These are phyloP conservation scores for Chaetodon trifasciatus DNA, from an alignment of 2,797 vertebrate species.

Conservation along the genomic window DNA sequence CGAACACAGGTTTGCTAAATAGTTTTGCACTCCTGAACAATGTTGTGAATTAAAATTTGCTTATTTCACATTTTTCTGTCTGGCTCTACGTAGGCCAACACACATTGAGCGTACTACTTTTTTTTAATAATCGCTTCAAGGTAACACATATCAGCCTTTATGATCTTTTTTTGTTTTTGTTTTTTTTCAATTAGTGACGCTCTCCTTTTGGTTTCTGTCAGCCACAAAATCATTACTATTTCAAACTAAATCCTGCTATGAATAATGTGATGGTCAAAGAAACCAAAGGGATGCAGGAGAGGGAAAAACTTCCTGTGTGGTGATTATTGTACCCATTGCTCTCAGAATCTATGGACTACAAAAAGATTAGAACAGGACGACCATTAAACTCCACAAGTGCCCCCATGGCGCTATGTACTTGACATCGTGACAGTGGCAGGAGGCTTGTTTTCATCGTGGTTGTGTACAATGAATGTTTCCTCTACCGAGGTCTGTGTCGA, in stretches of 20 bases:
- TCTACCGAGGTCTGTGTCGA: slow-evolving; percentile 20
- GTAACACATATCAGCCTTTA: neutral
- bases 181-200: neutral
- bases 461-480: slow-evolving; percentile 1
- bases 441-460: slow-evolving; percentile 24
- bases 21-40: slow-evolving; percentile 12
- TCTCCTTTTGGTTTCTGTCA: slow-evolving; percentile 4
- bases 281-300: neutral
- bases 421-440: neutral
- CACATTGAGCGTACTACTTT: neutral
- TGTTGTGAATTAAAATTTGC: slow-evolving; percentile 4
- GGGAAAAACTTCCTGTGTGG: neutral
- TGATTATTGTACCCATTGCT: slow-evolving; percentile 3
- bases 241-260: neutral
- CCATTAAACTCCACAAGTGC: neutral
- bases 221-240: neutral
- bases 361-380: neutral
- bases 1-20: slow-evolving; percentile 4
- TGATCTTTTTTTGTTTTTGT: neutral
- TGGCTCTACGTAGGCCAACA: neutral
- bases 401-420: neutral
- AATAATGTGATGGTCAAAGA: slow-evolving; percentile 5
- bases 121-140: slow-evolving; percentile 10
- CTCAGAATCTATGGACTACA: neutral
- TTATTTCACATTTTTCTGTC: neutral